Base-by-base conservation (phyloP, 1,140 invertebrate genomes). In the Apis laboriosa region DNA sequence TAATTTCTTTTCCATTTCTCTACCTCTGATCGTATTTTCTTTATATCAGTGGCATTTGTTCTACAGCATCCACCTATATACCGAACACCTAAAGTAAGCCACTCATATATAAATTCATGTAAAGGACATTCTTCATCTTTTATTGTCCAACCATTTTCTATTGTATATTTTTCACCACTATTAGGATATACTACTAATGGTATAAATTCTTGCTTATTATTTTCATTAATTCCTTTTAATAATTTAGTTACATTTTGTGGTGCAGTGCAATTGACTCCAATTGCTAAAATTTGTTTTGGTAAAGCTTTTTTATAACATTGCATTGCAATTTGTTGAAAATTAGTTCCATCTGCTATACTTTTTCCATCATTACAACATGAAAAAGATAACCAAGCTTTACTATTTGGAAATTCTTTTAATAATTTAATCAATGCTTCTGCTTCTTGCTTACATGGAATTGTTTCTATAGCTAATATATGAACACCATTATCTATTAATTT, bases 261-360 rank as follows among this genome's bases (percentile, higher is more conserved):
- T 73, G 95, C 94, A 2, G 97, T 95, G 93, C 98, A 99, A 92
- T 99, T 99, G 0, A 98, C 95, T 7, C 98, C 98, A 70, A 99
- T 95, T 7, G 96, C 98, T 64, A 97, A 94, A 68, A 98, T 94
- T 92, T 97, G 96, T 34, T 96, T 94, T 13, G 95, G 95, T 8
- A 83, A 61, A 2, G 90, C 96, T 49, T 92, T 91, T 80, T 95
- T 95, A 94, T 96, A 97, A 93, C 96, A 97, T 76, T 92, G 94
- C 79, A 95, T 91, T 4, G 96, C 96, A 8, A 95, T 94, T 67
- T 95, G 92, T 74, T 93, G 92, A 88, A 98, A 97, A 68, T 94
- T 95, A 88, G 97, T 97, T 9, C 98, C 98, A 91, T 97, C 96
- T 0, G 96, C 96, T 84, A 97, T 95, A 61, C 94, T 95, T 71